phyloP scores from a whole-genome alignment of 2,797 vertebrate species.

The Mormyrus hasselquistii region DNA sequence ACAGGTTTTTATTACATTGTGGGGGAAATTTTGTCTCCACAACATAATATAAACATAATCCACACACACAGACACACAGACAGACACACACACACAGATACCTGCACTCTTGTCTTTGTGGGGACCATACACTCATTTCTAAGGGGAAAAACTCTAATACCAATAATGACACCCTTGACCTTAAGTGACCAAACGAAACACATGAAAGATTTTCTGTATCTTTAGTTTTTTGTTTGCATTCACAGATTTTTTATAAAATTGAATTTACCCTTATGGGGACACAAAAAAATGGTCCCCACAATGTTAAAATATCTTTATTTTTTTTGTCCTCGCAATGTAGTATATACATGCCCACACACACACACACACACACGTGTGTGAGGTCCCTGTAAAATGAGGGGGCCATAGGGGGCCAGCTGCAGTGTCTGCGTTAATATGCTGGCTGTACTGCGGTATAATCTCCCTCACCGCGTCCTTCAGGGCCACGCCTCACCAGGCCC shows the following conservation, averaged over 20 bases:
- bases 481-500: conserved; percentile 29
- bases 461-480: neutral
- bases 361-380: neutral
- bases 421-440: neutral
- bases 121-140: neutral
- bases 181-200: neutral
- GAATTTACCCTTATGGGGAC: neutral
- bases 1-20: neutral
- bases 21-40: neutral
- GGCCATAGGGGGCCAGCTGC: neutral
- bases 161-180: neutral
- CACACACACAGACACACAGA: neutral
- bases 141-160: neutral
- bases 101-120: neutral
- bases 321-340: neutral
- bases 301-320: neutral
- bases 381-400: neutral
- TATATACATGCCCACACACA: neutral
- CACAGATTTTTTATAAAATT: neutral
- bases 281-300: neutral
- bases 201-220: neutral
- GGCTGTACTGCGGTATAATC: neutral
- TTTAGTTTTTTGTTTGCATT: neutral
- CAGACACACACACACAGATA: neutral
- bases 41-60: neutral